Evolutionary conservation across 2,113 vertebrate species (phyloP).

Genomic region (Pheucticus melanocephalus): DNA sequence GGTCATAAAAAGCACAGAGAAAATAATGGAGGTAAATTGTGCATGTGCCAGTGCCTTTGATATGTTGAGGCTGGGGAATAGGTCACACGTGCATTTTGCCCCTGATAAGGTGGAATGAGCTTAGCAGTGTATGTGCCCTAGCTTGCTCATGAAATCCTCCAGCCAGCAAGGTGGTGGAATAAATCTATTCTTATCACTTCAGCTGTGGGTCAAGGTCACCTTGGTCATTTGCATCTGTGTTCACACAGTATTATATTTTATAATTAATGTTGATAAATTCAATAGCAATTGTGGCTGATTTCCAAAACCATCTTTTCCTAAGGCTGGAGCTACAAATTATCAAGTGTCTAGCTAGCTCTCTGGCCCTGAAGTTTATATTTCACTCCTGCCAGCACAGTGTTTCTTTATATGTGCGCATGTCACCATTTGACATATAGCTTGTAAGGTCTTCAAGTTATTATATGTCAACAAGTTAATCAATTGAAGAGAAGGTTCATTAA

Average conservation of each 20-base stretch:
- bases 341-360: background rate
- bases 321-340: background rate
- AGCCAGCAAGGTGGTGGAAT: background rate
- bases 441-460: background rate
- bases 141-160: background rate
- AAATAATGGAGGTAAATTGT: background rate
- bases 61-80: background rate
- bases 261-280: background rate
- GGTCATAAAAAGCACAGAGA: background rate
- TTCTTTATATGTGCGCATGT: background rate
- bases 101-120: background rate
- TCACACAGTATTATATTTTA: background rate
- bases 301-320: background rate
- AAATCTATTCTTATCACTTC: background rate
- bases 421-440: background rate
- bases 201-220: background rate
- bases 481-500: background rate
- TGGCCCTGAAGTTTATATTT: background rate
- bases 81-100: rapidly evolving
- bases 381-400: background rate
- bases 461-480: background rate
- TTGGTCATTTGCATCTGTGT: background rate
- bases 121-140: background rate
- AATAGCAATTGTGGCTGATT: background rate
- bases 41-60: background rate